Evolutionary conservation across 2,113 vertebrate genomes (phyloP).

Genomic region (Nothobranchius kuhntae): DNA sequence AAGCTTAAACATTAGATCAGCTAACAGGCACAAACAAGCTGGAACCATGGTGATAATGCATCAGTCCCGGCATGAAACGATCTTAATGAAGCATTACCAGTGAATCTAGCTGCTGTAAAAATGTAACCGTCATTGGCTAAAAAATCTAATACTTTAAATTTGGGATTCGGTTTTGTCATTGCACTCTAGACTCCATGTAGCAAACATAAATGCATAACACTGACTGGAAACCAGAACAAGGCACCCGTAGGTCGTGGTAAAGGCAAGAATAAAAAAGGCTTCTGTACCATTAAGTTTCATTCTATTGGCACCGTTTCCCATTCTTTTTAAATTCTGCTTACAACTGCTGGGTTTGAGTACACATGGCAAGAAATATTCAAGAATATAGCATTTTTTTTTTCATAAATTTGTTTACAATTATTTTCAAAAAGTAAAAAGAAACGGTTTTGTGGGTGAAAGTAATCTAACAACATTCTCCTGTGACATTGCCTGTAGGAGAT

Average conservation of each 20-base stretch:
- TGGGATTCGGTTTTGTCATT: conserved; percentile 43
- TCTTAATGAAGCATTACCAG: not conserved
- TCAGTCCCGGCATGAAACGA: not conserved
- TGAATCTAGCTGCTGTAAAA: not conserved
- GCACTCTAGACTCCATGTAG: conserved; percentile 41
- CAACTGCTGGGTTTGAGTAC: conserved; percentile 50
- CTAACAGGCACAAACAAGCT: conserved; percentile 55
- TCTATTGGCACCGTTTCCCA: conserved; percentile 67
- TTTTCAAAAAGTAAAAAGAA: conserved; percentile 4
- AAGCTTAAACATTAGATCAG: conserved; percentile 14
- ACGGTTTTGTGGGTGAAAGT: not conserved
- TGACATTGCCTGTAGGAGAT: conserved; percentile 7
- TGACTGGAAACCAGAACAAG: conserved; percentile 56
- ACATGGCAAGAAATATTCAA: conserved; percentile 49
- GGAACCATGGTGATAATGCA: conserved; percentile 12
- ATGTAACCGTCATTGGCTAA: conserved; percentile 1
- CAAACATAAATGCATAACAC: conserved; percentile 60
- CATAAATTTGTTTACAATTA: conserved; percentile 8
- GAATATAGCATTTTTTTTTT: not conserved
- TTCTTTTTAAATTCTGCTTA: conserved; percentile 40
- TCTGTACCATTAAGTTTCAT: conserved; percentile 18
- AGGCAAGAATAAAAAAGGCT: conserved; percentile 33
- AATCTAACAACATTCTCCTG: conserved; percentile 13
- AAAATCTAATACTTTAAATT: conserved; percentile 32
- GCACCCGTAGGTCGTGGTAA: conserved; percentile 48